phyloP scores from a whole-genome alignment of 2,113 vertebrate genomes.

The Engraulis encrasicolus region DNA sequence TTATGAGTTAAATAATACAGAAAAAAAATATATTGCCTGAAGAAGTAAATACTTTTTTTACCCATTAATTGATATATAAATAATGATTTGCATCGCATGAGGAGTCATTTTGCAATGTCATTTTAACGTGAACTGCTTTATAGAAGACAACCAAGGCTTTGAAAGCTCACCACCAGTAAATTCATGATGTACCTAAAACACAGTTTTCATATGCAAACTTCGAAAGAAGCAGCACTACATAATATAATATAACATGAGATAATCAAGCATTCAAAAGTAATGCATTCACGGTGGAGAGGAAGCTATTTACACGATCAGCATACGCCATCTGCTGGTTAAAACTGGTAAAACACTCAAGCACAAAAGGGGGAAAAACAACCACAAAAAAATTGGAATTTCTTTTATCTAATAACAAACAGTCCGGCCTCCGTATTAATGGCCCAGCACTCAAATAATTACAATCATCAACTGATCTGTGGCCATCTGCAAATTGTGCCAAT shows the following conservation, averaged over 20 bases:
- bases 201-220: constrained; percentile 5
- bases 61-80: neutral
- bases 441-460: neutral
- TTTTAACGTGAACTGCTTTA: neutral
- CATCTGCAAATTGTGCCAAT: constrained; percentile 7
- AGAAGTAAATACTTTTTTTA: neutral
- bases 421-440: neutral
- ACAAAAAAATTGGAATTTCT: neutral
- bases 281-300: constrained; percentile 46
- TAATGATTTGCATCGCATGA: neutral
- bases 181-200: neutral
- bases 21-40: constrained; percentile 1
- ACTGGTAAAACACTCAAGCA: constrained; percentile 1
- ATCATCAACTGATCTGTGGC: neutral
- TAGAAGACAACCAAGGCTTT: neutral
- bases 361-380: neutral
- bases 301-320: constrained; percentile 62
- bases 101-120: neutral
- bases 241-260: constrained; percentile 41
- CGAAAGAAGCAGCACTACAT: constrained; percentile 1
- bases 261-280: constrained; percentile 35
- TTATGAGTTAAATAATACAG: neutral
- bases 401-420: neutral
- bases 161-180: neutral
- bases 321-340: constrained; percentile 57